Base-by-base conservation (phyloP, 2,888 invertebrate genomes). In the Apodemia duryi region DNA sequence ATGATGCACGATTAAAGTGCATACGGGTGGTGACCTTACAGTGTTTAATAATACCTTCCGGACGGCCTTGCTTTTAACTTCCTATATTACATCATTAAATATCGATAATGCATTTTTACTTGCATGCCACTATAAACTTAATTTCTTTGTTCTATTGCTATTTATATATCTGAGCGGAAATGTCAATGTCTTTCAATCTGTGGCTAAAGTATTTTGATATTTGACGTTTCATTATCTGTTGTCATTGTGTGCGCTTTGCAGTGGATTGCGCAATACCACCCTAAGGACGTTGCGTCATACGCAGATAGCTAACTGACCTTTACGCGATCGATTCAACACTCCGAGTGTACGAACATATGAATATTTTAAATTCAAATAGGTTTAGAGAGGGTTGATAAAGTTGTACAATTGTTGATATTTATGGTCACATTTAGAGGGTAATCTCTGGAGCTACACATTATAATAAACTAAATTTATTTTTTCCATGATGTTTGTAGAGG, bases 11-110 rank as follows among this genome's bases (percentile, higher is more conserved):
- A 77, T 81, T 81, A 81, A 78, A 82, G 81, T 79, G 84, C 82
- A 84, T 77, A 77, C 79, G 77, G 72, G 73, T 72, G 71, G n/a
- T 77, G 83, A 77, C 87, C 87, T 88, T 82, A 69, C 49, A 73
- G 73, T 76, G 78, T 76, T 71, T 75, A 75, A 68, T 75, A 78
- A 78, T 81, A 79, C 81, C 84, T 90, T 91, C 88, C 89, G 90
- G 83, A 73, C 76, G 83, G 81, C 91, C 91, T 91, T 89, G 91
- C 77, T 66, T 62, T 70, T 66, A 69, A 81, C 85, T 91, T 91
- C 91, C 87, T 84, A 78, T 76, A 89, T 91, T 91, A 90, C 91
- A 88, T 90, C 88, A 91, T 81, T 73, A 72, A 70, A 74, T 75
- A 77, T 75, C 74, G 78, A 79, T 78, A 85, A 78, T 85, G 85